Base-by-base conservation (phyloP, 2,797 vertebrate genomes). In the Apodemus agrarius region DNA sequence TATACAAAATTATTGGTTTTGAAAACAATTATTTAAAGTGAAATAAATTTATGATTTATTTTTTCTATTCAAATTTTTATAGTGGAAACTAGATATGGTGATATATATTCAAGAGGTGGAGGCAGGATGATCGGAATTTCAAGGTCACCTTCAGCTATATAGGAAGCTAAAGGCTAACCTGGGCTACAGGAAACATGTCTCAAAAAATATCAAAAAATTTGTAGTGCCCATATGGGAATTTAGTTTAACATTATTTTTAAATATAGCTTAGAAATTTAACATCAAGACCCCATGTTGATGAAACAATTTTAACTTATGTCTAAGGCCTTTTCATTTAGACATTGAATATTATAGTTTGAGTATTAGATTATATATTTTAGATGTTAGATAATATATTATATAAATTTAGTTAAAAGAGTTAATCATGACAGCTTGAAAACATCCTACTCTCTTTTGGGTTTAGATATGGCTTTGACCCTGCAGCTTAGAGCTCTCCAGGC, bases 401-500 rank as follows among this genome's bases (percentile, higher is more conserved):
- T 74, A 40, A 95, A 21, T 72, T 91, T 61, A 74, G 2, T 95
- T 75, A 57, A 52, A 95, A 93, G 81, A 46, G 54, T 83, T 88
- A 52, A 76, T 57, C 2, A 65, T 89, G 54, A 72, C 86, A 75
- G 43, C 69, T 96, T 95, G 85, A 80, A 96, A 95, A 90, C 83
- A 92, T 75, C 82, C 92, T 83, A 49, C 29, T 80, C 9, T 97
- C 90, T 63, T 69, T 91, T 97, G 43, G 94, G 92, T 97, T 49
- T 96, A 99, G 99, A 99, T 98, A 99, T 99, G 99, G 99, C 99
- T n/a, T 98, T 99, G 97, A 99, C 99, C 54, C 98, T 99, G 92
- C 99, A 99, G 98, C 99, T 99, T 89, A 99, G 99, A 31, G 99
- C 99, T 97, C 99, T 99, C 91, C 99, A 99, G 96, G 99, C 99